These are phyloP conservation scores for Eurystomus glaucurus DNA, from an alignment of 2,797 vertebrate genomes.

Conservation along the genomic window DNA sequence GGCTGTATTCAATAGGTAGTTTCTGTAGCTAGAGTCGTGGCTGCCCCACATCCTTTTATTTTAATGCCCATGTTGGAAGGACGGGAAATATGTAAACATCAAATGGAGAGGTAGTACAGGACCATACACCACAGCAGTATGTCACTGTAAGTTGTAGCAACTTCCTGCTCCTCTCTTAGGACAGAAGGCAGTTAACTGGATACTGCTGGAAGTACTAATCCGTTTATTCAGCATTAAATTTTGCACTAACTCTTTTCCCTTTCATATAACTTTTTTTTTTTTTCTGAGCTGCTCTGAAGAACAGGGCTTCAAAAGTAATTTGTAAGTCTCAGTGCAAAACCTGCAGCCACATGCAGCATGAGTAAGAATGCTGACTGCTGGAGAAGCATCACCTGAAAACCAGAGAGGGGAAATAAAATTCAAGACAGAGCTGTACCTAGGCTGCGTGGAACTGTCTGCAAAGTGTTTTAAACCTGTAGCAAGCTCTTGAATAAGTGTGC, in stretches of 20 bases:
- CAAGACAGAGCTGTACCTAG: background rate
- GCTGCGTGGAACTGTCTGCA: background rate
- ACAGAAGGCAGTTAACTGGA: background rate
- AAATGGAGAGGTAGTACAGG: background rate
- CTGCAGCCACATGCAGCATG: background rate
- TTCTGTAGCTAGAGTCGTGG: background rate
- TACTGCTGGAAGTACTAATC: background rate
- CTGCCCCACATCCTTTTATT: background rate
- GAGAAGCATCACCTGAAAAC: background rate
- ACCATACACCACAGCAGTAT: background rate
- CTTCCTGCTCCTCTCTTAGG: background rate
- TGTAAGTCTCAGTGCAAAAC: background rate
- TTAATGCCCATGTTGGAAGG: background rate
- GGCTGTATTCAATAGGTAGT: background rate
- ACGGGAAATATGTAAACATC: background rate
- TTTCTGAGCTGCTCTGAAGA: background rate
- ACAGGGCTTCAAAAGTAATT: background rate
- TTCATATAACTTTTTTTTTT: background rate
- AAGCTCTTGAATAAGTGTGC: background rate
- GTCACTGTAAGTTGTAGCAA: background rate
- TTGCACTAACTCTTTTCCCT: background rate
- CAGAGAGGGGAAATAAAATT: background rate
- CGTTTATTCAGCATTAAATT: background rate
- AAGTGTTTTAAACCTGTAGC: background rate
- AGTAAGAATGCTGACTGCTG: background rate